Percentiles rank a stretch among this genome's conserved stretches.
These are phyloP conservation scores for Paralichthys olivaceus DNA, from an alignment of 2,113 vertebrate genomes.

Conservation along the genomic window DNA sequence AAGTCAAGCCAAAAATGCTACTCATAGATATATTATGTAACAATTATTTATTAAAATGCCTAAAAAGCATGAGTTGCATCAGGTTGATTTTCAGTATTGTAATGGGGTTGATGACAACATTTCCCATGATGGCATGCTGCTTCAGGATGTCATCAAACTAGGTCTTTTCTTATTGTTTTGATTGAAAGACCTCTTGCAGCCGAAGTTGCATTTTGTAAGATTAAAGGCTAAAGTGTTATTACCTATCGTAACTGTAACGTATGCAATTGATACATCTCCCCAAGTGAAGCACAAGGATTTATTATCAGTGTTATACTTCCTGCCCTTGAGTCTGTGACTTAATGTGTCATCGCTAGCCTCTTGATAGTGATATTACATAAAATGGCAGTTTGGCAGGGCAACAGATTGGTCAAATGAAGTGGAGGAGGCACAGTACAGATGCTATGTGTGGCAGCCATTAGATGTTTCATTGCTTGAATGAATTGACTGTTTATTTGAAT, in stretches of 20 bases:
- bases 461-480: conserved; percentile 16
- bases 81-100: too few species aligned
- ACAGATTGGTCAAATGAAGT: conserved; percentile 38
- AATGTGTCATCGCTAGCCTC: conserved; percentile 29
- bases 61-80: too few species aligned
- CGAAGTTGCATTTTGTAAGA: not conserved
- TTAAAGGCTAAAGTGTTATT: not conserved
- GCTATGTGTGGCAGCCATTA: conserved; percentile 28
- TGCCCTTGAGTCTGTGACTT: conserved; percentile 9
- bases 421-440: conserved; percentile 13
- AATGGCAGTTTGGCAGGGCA: conserved; percentile 33
- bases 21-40: too few species aligned
- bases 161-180: not conserved
- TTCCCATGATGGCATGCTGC: not conserved
- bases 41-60: too few species aligned
- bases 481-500: not conserved
- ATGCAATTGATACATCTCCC: not conserved
- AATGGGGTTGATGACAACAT: not conserved
- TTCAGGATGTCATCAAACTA: too few species aligned
- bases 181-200: not conserved
- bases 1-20: too few species aligned
- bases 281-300: conserved; percentile 17
- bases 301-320: not conserved
- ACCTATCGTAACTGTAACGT: not conserved
- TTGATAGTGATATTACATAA: conserved; percentile 26